Percentiles rank a stretch among this genome's conserved stretches.
Evolutionary conservation across 2,113 vertebrate species (phyloP).

Genomic region (Gobius niger): DNA sequence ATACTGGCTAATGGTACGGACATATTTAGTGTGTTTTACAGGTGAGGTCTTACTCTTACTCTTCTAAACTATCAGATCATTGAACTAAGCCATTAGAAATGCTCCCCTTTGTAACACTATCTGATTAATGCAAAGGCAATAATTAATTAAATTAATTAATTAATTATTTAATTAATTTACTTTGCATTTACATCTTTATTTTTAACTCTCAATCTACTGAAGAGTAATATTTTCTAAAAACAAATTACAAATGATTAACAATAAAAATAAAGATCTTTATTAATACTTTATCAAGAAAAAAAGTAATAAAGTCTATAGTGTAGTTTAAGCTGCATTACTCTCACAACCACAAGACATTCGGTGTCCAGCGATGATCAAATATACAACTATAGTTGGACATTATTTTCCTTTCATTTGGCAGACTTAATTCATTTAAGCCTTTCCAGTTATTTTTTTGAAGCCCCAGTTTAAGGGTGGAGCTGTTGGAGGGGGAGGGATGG

Average conservation of each 20-base stretch:
- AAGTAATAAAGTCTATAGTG: background rate
- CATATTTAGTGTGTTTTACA: background rate
- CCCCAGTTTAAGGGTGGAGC: background rate
- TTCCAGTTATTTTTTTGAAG: background rate
- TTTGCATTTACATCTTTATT: no score
- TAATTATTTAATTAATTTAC: no score
- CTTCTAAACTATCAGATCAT: no score
- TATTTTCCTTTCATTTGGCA: background rate
- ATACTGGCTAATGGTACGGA: background rate
- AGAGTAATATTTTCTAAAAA: background rate
- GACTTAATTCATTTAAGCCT: constrained; percentile 1
- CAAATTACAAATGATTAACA: background rate
- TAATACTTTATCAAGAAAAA: background rate
- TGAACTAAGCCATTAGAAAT: no score
- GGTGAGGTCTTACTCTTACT: no score
- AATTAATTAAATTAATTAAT: no score
- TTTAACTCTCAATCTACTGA: background rate
- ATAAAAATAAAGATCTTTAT: background rate
- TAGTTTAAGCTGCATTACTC: no score
- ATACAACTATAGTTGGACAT: background rate
- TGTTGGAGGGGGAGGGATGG: constrained; percentile 26
- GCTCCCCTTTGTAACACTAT: background rate
- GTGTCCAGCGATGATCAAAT: background rate
- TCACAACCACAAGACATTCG: background rate
- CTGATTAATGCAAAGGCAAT: background rate